Percentiles rank a stretch among this genome's conserved stretches.
These are phyloP conservation scores for Oppia nitens DNA, from an alignment of 1,140 invertebrate genomes.

Conservation along the genomic window DNA sequence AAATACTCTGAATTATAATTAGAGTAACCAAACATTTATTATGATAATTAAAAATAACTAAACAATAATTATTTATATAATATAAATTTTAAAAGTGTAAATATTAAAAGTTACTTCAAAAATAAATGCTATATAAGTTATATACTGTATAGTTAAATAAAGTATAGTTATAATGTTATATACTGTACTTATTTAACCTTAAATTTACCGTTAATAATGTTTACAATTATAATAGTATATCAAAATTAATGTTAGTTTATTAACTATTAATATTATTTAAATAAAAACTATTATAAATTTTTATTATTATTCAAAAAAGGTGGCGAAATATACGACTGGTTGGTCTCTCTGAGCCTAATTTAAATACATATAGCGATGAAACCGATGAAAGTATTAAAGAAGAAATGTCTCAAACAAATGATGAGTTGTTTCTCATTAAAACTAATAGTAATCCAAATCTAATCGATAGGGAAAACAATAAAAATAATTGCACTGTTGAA, in stretches of 20 bases:
- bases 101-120: too few relatives aligned
- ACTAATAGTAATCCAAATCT: slow-evolving; percentile 13
- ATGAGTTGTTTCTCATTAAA: slow-evolving; percentile 4
- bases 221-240: too few relatives aligned
- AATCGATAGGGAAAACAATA: not conserved
- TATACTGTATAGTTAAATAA: too few relatives aligned
- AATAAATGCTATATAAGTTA: too few relatives aligned
- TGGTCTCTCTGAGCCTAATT: slow-evolving; percentile 7
- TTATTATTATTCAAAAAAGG: not conserved
- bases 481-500: not conserved
- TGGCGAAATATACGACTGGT: not conserved
- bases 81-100: not conserved
- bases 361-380: not conserved
- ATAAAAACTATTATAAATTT: not conserved
- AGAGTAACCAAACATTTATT: not conserved
- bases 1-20: not conserved
- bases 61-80: not conserved
- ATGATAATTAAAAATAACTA: not conserved
- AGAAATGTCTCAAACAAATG: slow-evolving; percentile 3
- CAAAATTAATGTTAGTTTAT: too few relatives aligned
- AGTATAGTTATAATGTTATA: too few relatives aligned
- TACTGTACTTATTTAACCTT: too few relatives aligned
- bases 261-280: too few relatives aligned
- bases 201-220: too few relatives aligned
- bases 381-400: slow-evolving; percentile 1